Base-by-base conservation (phyloP, 2,888 invertebrate genomes). In the Theretra japonica region DNA sequence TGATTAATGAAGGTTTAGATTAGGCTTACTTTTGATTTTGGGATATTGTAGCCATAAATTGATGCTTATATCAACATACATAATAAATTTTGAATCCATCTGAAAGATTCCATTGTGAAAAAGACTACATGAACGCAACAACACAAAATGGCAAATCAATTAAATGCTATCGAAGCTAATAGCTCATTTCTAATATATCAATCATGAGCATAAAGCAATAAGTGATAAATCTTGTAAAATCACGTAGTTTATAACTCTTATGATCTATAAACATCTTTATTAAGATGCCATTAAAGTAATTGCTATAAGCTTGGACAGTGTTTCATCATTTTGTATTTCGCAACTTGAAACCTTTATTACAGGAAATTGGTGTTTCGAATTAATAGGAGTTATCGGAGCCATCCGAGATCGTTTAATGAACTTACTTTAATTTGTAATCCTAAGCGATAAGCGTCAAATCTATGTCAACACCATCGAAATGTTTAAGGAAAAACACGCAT, bases 261-360 rank as follows among this genome's bases (percentile, higher is more conserved):
- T 17, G 53, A 53, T 53, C 53, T 53, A 53, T 53, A 53, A 53
- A 23, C 58, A 58, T 58, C 23, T 15, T 25, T 58, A 58, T 58
- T 60, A 25, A 60, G 59, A 60, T 19, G 30, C 30, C 28, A 28
- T 60, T n/a, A 60, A n/a, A 53, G 53, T 53, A 53, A n/a, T 41
- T 41, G 41, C 41, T 15, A 48, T 23, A 23, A 65, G 65, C 41
- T 48, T 23, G 65, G 23, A 41, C n/a, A 23, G 65, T 41, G 41
- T 65, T 65, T 65, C 65, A 65, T 65, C 65, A 65, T 48, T 41
- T 23, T 15, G 48, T 65, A 65, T 48, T 41, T 65, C 65, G 41
- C 17, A 23, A 41, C 62, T 65, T 21, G 2, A 17, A 23, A 65
- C 21, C 15, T 48, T 65, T 65, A 41, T 65, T 65, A 65, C 65